These are phyloP conservation scores for Pterocles gutturalis DNA, from an alignment of 2,113 vertebrate species.

Conservation along the genomic window DNA sequence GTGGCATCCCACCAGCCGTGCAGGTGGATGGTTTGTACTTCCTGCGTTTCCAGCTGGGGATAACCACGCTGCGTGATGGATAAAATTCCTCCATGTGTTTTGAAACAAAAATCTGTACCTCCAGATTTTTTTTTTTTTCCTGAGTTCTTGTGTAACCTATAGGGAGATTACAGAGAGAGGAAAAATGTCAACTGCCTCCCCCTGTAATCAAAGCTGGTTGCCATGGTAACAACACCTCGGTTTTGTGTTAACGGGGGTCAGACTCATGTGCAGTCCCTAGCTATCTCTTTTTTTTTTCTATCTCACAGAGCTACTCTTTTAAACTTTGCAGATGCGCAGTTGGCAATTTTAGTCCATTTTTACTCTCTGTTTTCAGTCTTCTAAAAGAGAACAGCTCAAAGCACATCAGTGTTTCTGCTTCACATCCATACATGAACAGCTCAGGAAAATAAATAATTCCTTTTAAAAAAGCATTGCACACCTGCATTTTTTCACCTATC, in stretches of 20 bases:
- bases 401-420: not conserved
- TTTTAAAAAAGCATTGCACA: not conserved
- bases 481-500: not conserved
- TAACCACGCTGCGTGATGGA: not conserved
- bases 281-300: not conserved
- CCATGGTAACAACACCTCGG: not conserved
- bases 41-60: fast-evolving
- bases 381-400: not conserved
- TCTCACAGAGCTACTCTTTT: not conserved
- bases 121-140: not conserved
- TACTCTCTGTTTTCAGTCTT: not conserved
- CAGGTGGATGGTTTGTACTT: fast-evolving
- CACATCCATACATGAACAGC: not conserved
- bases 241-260: not conserved
- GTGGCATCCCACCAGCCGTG: fast-evolving
- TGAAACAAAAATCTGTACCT: not conserved
- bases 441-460: not conserved
- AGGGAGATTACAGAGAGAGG: not conserved
- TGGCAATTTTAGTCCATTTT: not conserved
- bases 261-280: not conserved
- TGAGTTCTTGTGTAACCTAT: not conserved
- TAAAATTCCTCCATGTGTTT: not conserved
- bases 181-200: not conserved
- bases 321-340: not conserved
- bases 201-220: not conserved